Percentiles rank a stretch among this genome's conserved stretches.
Conservation (phyloP, 2,113 vertebrate species). For the Phodopus roborovskii region DNA sequence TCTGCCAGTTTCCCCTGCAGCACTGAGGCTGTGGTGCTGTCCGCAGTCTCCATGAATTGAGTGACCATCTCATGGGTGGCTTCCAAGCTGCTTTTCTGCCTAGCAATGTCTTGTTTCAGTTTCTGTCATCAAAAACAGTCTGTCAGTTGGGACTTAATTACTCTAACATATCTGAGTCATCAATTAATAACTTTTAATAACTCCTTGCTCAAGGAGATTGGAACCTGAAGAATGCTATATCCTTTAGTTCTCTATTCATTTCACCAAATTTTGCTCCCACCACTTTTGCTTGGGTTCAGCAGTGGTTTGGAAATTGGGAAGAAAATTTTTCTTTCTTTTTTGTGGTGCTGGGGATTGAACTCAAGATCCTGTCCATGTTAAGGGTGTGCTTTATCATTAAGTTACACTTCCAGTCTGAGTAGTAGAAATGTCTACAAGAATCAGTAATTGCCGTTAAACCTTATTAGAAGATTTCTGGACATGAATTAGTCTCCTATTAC, state of each 20-base stretch:
- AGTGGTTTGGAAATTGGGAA: conserved; percentile 16
- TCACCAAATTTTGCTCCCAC: neutral
- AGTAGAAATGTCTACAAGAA: neutral
- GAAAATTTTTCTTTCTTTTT: neutral
- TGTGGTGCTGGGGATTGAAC: neutral
- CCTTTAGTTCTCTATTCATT: neutral
- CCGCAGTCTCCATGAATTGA: conserved; percentile 90
- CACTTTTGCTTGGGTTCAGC: conserved; percentile 40
- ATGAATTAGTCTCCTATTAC: conserved; percentile 18
- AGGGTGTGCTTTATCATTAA: neutral
- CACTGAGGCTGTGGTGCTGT: conserved; percentile 88
- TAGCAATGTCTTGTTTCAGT: conserved; percentile 95
- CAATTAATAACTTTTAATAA: neutral
- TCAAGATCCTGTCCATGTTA: neutral
- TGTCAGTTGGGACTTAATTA: conserved; percentile 59
- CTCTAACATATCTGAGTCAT: neutral
- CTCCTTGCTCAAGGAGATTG: neutral
- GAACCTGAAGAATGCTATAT: neutral
- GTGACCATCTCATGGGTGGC: conserved; percentile 93
- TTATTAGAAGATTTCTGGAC: conserved; percentile 42
- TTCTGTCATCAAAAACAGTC: conserved; percentile 87
- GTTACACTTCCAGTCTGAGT: neutral
- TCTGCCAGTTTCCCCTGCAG: conserved; percentile 91
- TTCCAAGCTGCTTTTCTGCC: conserved; percentile 94
- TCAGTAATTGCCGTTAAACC: neutral